Base-by-base conservation (phyloP, 37 sponge, comb jelly and placozoan genomes). In the Crambe crambe region DNA sequence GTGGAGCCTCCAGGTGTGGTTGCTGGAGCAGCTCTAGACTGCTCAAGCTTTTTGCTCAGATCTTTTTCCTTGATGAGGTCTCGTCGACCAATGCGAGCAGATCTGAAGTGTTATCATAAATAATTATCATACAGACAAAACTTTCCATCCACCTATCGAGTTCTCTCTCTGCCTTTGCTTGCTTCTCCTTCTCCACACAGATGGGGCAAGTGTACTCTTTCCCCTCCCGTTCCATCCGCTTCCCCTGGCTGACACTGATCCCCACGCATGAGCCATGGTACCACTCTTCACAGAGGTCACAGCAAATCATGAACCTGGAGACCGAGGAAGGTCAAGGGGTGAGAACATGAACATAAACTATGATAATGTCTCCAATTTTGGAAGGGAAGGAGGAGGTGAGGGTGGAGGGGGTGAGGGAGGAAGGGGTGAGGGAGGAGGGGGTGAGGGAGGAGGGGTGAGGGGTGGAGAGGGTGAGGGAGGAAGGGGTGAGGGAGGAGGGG, bases 231-330 rank as follows among this genome's bases (percentile, higher is more conserved):
- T 95, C 95, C 95, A 95, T 92, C 63, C 86, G 68, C 81, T 79
- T 88, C 21, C 90, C 95, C 82, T 85, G 74, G 31, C 83, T 63
- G 22, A 89, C 93, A 21, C 68, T 64, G 54, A 95, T 91, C 34
- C 95, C 95, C 54, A 95, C 93, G 59, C 95, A 95, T 37, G 79
- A 77, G 34, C 95, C 95, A 73, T 95, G 95, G 70, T 76, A 95
- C 95, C 95, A 95, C 66, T 95, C 95, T 56, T 81, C 83, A 73
- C 95, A 95, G 10, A 39, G 77, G 44, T 95, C 95, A 82, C 95
- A 95, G 58, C 95, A 95, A 20, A 91, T 95, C 94, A 93, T 93
- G 43, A 93, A 93, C 70, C 95, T 94, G 64, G 22, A 6, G 47
- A 10, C 39, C 6, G 39, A 25, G 29, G 22, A 21, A 62, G n/a